Base-by-base conservation (phyloP, 2,888 invertebrate species). In the Brenthis hecate region DNA sequence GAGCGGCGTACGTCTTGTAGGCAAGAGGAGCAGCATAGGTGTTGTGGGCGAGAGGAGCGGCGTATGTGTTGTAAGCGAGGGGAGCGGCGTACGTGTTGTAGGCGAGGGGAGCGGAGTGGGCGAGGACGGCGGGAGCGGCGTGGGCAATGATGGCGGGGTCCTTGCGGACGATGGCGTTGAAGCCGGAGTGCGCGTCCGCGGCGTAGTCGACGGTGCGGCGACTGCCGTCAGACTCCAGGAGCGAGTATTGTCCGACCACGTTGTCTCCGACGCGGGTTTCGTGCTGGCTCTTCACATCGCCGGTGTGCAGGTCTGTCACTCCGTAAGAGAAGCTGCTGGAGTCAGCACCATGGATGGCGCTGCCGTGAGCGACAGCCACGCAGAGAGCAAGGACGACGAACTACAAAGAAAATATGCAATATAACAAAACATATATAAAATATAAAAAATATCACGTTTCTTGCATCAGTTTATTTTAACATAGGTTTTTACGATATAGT, bases 141-240 rank as follows among this genome's bases (percentile, higher is more conserved):
- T 78, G 67, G 43, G 54, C 79, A 68, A 85, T 75, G 60, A 85
- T 69, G 0, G 81, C 85, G 14, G 86, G 85, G 81, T 91, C 92
- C 75, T 89, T 92, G 81, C 88, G 90, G 0, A 94, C 93, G 56
- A 93, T 87, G 58, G 93, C 94, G 85, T 93, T 93, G 86, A 94
- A 93, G 13, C 93, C 93, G 70, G 81, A 85, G 71, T 88, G 80
- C 3, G 89, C 86, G 62, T 93, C 93, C 19, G 93, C 92, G 23
- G 90, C 90, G 82, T 94, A 94, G 82, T 94, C 93, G 2, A 94
- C 94, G 43, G 87, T 91, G 72, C 94, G 88, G 71, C 87, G 86
- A 62, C 89, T 90, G 76, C 94, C 94, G 75, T 94, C 94, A 58
- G 94, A 81, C 65, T 94, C 94, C 69, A 86, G 78, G 62, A 94